phyloP scores from a whole-genome alignment of 2,888 invertebrate species.

The Epinotia demarniana region DNA sequence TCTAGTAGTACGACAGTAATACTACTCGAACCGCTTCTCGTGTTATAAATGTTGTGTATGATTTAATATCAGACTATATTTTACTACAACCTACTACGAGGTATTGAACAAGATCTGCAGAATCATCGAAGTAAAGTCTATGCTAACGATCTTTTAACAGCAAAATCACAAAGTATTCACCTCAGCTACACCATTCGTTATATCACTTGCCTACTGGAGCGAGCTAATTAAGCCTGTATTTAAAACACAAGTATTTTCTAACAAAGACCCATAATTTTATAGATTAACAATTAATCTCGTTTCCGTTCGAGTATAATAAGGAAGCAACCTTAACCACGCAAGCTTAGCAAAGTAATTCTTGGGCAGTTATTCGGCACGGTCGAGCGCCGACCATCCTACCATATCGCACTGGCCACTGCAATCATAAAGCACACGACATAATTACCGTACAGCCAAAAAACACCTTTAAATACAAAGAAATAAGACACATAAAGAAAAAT shows the following conservation, averaged over 20 bases:
- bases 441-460: conserved; percentile 50
- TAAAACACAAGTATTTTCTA: conserved; percentile 13
- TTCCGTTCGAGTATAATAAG: conserved; percentile 66
- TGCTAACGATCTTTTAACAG: background rate
- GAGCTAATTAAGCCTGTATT: conserved; percentile 24
- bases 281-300: conserved; percentile 52
- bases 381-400: conserved; percentile 73
- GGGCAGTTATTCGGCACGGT: conserved; percentile 71
- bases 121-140: background rate
- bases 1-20: too few relatives aligned
- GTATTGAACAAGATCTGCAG: too few relatives aligned
- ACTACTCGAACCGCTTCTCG: too few relatives aligned
- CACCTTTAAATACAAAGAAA: conserved; percentile 49
- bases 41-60: too few relatives aligned
- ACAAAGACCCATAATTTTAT: conserved; percentile 35
- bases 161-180: background rate
- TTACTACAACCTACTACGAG: too few relatives aligned
- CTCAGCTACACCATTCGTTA: background rate
- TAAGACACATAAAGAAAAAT: conserved; percentile 49
- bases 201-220: conserved; percentile 12
- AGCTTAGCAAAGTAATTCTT: conserved; percentile 52
- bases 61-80: too few relatives aligned
- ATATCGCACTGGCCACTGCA: conserved; percentile 71
- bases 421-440: conserved; percentile 62
- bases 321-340: conserved; percentile 63